phyloP scores from a whole-genome alignment of 2,797 vertebrate species.

The Crax fasciolata region DNA sequence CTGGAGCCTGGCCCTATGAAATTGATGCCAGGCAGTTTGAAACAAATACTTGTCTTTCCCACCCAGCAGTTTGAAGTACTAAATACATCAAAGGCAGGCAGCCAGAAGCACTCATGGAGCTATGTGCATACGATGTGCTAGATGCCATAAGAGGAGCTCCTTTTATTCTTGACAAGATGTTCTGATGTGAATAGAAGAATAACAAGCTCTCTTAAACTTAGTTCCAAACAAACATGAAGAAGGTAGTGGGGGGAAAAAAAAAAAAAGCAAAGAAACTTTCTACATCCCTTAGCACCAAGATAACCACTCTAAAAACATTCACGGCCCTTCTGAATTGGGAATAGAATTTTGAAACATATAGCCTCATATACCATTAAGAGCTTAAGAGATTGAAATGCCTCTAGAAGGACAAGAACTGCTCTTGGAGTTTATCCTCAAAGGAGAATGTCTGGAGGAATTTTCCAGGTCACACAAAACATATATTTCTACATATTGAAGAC shows the following conservation, averaged over 20 bases:
- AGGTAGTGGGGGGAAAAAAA: not conserved
- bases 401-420: not conserved
- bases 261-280: not conserved
- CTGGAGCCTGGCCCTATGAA: slow-evolving; percentile 4
- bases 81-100: slow-evolving; percentile 2
- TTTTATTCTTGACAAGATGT: not conserved
- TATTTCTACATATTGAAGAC: not conserved
- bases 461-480: not conserved
- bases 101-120: not conserved
- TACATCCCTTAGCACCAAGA: not conserved
- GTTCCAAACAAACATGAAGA: not conserved
- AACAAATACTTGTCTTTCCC: not conserved
- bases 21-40: slow-evolving; percentile 32
- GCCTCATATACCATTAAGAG: not conserved
- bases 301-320: not conserved
- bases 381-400: not conserved
- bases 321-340: not conserved
- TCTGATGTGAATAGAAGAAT: not conserved
- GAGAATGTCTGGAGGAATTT: not conserved
- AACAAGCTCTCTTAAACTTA: not conserved
- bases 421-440: not conserved
- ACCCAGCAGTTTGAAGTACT: slow-evolving; percentile 6
- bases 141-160: not conserved
- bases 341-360: not conserved
- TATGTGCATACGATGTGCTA: not conserved